Conservation (phyloP, 2,113 vertebrate genomes). For the Cryptomyrus ogoouensis region DNA sequence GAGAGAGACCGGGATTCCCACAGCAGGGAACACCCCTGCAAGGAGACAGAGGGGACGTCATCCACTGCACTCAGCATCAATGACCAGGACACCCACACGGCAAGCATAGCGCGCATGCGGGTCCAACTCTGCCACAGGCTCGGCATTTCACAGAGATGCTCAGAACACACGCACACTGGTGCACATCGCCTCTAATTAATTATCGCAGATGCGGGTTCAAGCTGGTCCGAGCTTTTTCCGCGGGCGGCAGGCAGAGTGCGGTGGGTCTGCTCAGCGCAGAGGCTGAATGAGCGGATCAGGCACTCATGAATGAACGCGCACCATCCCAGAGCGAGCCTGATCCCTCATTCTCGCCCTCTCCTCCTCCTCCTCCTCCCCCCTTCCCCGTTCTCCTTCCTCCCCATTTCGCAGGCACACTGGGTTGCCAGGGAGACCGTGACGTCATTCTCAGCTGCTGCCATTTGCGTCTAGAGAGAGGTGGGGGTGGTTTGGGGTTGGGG, state of each 20-base stretch:
- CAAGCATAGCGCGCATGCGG: not conserved
- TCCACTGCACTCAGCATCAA: constrained; percentile 43
- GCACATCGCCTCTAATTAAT: not conserved
- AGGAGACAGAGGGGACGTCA: constrained; percentile 52
- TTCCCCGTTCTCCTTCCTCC: constrained; percentile 11
- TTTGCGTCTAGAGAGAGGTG: constrained; percentile 45
- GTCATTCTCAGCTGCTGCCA: constrained; percentile 59
- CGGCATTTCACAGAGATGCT: not conserved
- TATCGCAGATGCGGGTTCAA: not conserved
- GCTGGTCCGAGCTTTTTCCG: not conserved
- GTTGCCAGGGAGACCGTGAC: constrained; percentile 63
- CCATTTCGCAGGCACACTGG: constrained; percentile 34
- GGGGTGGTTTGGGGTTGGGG: not conserved
- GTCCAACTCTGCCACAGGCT: not conserved
- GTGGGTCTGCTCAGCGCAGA: not conserved
- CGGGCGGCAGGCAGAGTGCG: not conserved
- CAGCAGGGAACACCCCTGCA: constrained; percentile 46
- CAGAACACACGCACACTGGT: not conserved
- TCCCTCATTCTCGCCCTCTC: not conserved
- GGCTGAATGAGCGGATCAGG: constrained; percentile 31
- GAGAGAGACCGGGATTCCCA: constrained; percentile 55
- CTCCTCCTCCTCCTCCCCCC: not conserved
- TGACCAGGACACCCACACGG: constrained; percentile 49
- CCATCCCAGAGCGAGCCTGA: not conserved
- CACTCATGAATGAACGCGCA: constrained; percentile 45